Conservation (phyloP, 2,113 vertebrate species). For the Craseonycteris thonglongyai region DNA sequence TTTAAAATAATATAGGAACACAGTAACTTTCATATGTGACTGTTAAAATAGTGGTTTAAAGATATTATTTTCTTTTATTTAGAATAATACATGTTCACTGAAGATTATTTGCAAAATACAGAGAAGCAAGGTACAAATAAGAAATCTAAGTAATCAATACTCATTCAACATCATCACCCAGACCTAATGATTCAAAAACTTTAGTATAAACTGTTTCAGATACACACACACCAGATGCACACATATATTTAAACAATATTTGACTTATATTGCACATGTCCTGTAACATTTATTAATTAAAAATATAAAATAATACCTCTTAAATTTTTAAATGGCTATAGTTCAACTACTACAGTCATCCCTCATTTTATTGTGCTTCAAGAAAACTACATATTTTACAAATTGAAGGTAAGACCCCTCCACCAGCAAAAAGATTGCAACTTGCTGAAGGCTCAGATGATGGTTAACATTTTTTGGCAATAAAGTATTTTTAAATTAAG, state of each 20-base stretch:
- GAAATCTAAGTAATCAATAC: neutral
- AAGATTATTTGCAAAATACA: conserved; percentile 5
- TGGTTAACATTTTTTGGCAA: neutral
- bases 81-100: neutral
- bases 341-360: neutral
- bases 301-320: neutral
- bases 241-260: neutral
- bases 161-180: neutral
- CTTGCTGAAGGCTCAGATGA: neutral
- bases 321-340: neutral
- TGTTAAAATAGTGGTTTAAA: neutral
- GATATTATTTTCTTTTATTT: neutral
- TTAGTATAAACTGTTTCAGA: neutral
- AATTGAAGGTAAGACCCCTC: neutral
- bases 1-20: too few species aligned
- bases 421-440: neutral
- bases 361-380: neutral
- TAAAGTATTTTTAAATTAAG: neutral
- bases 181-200: neutral
- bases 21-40: neutral
- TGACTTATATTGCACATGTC: neutral
- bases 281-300: neutral
- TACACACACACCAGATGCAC: neutral
- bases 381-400: neutral
- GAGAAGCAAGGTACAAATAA: neutral